Evolutionary conservation across 2,797 vertebrate species (phyloP), one percentile per base, ranked within the genome.

Genomic region (Margarornis squamiger): DNA sequence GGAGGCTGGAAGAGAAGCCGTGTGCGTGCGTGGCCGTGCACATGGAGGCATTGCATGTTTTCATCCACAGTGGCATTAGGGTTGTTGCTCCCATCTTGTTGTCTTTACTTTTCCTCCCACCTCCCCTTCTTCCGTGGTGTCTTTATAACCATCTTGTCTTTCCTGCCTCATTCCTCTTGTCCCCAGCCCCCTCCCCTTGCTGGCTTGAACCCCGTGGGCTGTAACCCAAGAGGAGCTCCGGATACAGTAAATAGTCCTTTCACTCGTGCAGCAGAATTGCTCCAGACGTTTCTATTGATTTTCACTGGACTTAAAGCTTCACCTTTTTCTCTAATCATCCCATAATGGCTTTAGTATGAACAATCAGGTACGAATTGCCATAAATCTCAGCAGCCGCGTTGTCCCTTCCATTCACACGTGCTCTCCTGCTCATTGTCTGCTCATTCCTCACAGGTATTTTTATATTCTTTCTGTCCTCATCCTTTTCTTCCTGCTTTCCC

Each of bases 331-430:
- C 99, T 99, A 99, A 99, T 99, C 99, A 99, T 99, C 99, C 99
- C 98, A 98, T 99, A 99, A 99, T 99, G 99, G 99, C 99, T 99
- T 99, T 99, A 99, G 99, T 99, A 99, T 99, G 99, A 99, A 99
- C 99, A 99, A 98, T 99, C 99, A 99, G 97, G 99, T 99, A 99
- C 98, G 98, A 99, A 99, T 99, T 97, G 98, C 98, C 98, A 99
- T 99, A 99, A 99, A 99, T 99, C 99, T 99, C 98, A 98, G 98
- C 97, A 97, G 98, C 98, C 98, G 95, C 98, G 98, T 41, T 41
- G 41, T 98, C 98, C 98, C 98, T 98, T 98, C 98, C 97, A 94
- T 98, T 98, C 98, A 97, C 96, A 97, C 86, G 3, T 81, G 67
- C 84, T 91, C 12, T 71, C 85, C 93, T 10, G 18, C 57, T 41